Base-by-base conservation (phyloP, 2,113 vertebrate species). In the Danio rerio region DNA sequence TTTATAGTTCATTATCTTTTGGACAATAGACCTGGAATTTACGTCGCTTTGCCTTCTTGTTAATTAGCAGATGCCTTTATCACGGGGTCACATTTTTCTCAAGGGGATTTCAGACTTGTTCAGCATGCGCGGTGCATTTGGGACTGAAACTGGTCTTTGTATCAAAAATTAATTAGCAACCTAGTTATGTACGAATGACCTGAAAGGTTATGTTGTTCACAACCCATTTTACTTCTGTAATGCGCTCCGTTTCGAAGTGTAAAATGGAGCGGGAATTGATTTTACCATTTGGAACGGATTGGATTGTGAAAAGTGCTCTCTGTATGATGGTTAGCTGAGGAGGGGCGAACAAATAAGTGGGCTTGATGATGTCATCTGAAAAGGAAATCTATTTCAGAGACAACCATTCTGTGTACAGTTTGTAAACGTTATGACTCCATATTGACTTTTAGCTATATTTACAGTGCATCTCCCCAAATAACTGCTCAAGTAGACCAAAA, bases 11-110 rank as follows among this genome's bases (percentile, higher is more conserved):
- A 47, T 49, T 9, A 21, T 40, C 61, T 62, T 40, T 31, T 5
- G 11, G 20, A 62, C 61, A 13, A 5, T 21, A 21, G 16, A 47
- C 21, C 4, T 9, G 10, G 7, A 71, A 49, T 49, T 69, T 49
- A n/a, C 31, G n/a, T 47, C 58, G n/a, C 2, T 45, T 61, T 59
- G 16, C 15, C n/a, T 43, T n/a, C 47, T 71, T 71, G 45, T 13
- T 71, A 71, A 71, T 52, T 50, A 31, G 40, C 73, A 49, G 42
- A 47, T 42, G 15, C 21, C 13, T 75, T 75, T 59, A 75, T n/a
- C 8, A 73, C 40, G 52, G n/a, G 40, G 42, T 15, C 55, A 61
- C 2, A 2, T 45, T 75, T 45, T 59, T 43, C 55, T 75, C 53
- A 74, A 43, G 21, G 6, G 71, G 50, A 68, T 73, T 50, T 74